These are phyloP conservation scores for Shargacucullia verbasci DNA, from an alignment of 2,888 invertebrate species.

Conservation along the genomic window DNA sequence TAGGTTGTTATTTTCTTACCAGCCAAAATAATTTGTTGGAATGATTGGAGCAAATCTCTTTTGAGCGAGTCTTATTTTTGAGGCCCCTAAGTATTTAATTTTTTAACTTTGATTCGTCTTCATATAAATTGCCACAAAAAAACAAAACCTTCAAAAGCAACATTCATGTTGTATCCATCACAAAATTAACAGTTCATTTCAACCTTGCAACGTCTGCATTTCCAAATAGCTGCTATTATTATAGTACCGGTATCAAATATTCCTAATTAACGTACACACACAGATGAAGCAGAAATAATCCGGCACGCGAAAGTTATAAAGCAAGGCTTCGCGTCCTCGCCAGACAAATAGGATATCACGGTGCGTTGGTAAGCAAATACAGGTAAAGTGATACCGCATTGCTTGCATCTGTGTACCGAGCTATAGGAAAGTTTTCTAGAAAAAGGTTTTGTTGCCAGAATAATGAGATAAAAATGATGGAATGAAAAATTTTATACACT, in stretches of 20 bases:
- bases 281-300: slow-evolving; percentile 46
- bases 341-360: slow-evolving; percentile 73
- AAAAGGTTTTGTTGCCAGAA: not conserved
- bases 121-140: too few species aligned
- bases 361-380: slow-evolving; percentile 67
- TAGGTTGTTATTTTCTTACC: slow-evolving; percentile 7
- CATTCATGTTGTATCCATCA: too few species aligned
- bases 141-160: too few species aligned
- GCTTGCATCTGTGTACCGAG: slow-evolving; percentile 1
- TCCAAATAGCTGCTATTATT: not conserved
- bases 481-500: too few species aligned
- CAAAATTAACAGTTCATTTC: too few species aligned
- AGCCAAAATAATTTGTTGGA: too few species aligned
- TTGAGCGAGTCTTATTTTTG: too few species aligned
- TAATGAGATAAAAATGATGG: too few species aligned
- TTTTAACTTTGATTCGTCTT: too few species aligned
- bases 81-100: too few species aligned
- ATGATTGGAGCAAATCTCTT: too few species aligned
- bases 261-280: slow-evolving; percentile 31
- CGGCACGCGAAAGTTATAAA: slow-evolving; percentile 44
- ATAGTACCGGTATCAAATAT: slow-evolving; percentile 22
- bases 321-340: slow-evolving; percentile 63
- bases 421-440: not conserved
- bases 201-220: too few species aligned
- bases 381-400: slow-evolving; percentile 56